Evolutionary conservation across 2,888 invertebrate species (phyloP).

Genomic region (Formica aserva): DNA sequence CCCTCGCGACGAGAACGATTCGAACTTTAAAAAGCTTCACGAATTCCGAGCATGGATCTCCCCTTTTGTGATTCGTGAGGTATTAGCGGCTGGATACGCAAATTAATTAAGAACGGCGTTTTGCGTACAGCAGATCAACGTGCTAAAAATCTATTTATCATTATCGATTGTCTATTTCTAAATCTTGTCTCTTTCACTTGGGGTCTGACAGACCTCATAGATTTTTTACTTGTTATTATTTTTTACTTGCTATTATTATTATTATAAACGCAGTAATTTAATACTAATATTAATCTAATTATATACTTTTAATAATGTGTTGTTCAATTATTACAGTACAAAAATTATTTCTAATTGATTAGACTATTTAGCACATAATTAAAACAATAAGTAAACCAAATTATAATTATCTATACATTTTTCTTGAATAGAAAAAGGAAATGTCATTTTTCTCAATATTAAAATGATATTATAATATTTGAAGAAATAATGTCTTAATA

Average conservation of each 20-base stretch:
- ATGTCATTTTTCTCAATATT: not conserved
- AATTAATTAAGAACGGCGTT: conserved; percentile 70
- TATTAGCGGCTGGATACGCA: conserved; percentile 71
- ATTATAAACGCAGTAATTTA: not conserved
- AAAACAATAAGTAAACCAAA: not conserved
- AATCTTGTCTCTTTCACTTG: no score
- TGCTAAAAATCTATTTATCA: conserved; percentile 77
- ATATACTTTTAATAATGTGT: not conserved
- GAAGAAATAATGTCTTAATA: not conserved
- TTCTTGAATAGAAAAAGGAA: not conserved
- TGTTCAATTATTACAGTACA: not conserved
- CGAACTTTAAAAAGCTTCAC: conserved; percentile 76
- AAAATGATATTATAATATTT: not conserved
- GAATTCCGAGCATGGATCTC: conserved; percentile 60
- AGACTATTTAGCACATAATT: not conserved
- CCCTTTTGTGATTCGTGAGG: conserved; percentile 61
- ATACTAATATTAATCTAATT: not conserved
- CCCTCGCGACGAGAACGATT: conserved; percentile 67
- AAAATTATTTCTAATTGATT: not conserved
- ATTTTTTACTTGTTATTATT: no score
- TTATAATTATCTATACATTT: not conserved
- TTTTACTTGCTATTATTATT: not conserved
- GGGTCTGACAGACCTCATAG: no score
- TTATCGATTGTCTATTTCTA: conserved; percentile 56
- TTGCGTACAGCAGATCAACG: conserved; percentile 16